These are phyloP conservation scores for Peromyscus californicus DNA, from an alignment of 2,113 vertebrate species.

Conservation along the genomic window DNA sequence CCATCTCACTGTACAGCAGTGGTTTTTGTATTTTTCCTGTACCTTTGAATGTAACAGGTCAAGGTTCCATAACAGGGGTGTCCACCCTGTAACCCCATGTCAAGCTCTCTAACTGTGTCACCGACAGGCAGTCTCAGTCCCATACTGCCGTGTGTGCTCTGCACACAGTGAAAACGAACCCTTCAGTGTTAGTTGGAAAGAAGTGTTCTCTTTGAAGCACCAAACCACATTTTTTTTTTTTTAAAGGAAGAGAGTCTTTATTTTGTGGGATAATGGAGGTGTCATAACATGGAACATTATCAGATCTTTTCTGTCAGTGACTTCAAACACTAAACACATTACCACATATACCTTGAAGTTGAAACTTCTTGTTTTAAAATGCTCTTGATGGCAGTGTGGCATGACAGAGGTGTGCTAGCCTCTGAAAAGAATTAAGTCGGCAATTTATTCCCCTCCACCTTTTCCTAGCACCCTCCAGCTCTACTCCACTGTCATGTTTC, in stretches of 20 bases:
- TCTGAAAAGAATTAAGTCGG: conserved; percentile 45
- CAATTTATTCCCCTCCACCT: conserved; percentile 26
- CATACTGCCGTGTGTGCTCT: conserved; percentile 40
- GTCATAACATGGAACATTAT: conserved; percentile 73
- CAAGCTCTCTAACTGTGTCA: conserved; percentile 49
- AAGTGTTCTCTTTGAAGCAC: conserved; percentile 69
- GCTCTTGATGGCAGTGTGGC: conserved; percentile 16
- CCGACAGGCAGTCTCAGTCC: neutral
- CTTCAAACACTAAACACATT: conserved; percentile 67
- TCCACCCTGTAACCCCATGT: conserved; percentile 15
- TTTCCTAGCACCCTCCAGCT: neutral
- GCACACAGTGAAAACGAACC: conserved; percentile 23
- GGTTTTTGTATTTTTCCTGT: neutral
- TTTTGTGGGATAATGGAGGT: conserved; percentile 77
- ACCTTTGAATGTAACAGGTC: conserved; percentile 48
- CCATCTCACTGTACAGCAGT: neutral
- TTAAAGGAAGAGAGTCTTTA: conserved; percentile 68
- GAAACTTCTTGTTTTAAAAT: conserved; percentile 75
- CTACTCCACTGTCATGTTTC: neutral
- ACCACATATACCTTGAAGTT: conserved; percentile 32
- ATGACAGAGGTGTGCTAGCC: conserved; percentile 4
- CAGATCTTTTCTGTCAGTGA: conserved; percentile 75
- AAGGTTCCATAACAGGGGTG: neutral
- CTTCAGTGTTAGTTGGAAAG: conserved; percentile 39
- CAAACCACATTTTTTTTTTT: conserved; percentile 44